These are phyloP conservation scores for Psix sp. DNA, from an alignment of 1,140 invertebrate species.

Conservation along the genomic window DNA sequence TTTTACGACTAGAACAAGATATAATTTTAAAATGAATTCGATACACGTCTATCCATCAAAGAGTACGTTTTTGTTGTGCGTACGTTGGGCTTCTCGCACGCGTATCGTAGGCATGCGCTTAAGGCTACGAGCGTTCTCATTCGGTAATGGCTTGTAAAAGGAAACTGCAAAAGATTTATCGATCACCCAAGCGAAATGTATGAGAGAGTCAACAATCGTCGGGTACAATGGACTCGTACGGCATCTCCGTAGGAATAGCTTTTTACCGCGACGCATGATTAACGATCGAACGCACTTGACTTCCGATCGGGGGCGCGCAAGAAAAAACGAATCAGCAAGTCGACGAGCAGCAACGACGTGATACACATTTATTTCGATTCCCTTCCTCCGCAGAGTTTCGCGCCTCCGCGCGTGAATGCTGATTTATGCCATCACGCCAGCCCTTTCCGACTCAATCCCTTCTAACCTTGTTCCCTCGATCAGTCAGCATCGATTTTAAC, in stretches of 20 bases:
- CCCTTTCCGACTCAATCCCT: conserved; percentile 44
- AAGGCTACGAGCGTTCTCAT: conserved; percentile 63
- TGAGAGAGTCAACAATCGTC: conserved; percentile 69
- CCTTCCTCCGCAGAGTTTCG: conserved; percentile 54
- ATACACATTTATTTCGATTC: conserved; percentile 55
- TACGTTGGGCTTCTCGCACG: conserved; percentile 44
- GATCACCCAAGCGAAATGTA: conserved; percentile 67
- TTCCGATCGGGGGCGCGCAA: conserved; percentile 69
- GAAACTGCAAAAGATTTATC: conserved; percentile 73
- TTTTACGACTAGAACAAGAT: conserved; percentile 42
- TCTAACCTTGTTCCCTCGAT: conserved; percentile 38
- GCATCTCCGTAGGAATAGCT: conserved; percentile 64
- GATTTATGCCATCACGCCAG: conserved; percentile 64
- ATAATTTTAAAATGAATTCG: conserved; percentile 55
- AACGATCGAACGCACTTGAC: conserved; percentile 76
- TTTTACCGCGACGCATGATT: conserved; percentile 71
- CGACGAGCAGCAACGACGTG: conserved; percentile 25
- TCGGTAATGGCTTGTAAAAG: conserved; percentile 75
- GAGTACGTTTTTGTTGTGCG: conserved; percentile 46
- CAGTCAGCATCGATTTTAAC: conserved; percentile 48
- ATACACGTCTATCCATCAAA: conserved; percentile 50
- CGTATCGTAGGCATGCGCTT: conserved; percentile 53
- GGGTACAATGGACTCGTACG: conserved; percentile 68
- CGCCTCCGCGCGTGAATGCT: conserved; percentile 62
- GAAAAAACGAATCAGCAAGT: conserved; percentile 33